phyloP scores from a whole-genome alignment of 2,797 vertebrate species.

The Scomberomorus guttatus region DNA sequence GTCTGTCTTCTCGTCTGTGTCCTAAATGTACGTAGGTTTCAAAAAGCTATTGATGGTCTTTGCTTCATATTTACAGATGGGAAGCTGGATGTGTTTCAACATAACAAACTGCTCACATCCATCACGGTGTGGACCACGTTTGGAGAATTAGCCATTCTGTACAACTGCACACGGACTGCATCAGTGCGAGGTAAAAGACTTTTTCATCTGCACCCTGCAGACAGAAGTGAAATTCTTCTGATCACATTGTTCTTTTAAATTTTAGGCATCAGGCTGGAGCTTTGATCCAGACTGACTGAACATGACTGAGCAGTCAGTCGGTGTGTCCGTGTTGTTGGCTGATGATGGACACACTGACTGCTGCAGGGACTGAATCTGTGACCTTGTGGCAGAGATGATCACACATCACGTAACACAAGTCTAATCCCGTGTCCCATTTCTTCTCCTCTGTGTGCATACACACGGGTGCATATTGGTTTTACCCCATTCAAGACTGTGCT shows the following conservation, averaged over 20 bases:
- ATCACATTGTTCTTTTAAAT: not conserved
- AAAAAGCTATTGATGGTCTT: constrained; percentile 52
- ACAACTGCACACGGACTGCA: constrained; percentile 95
- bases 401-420: not conserved
- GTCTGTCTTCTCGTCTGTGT: constrained; percentile 10
- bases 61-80: constrained; percentile 86
- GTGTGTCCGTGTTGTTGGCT: not conserved
- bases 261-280: not conserved
- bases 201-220: too few relatives aligned
- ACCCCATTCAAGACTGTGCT: not conserved
- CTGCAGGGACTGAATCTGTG: not conserved
- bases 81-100: constrained; percentile 93
- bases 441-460: too few relatives aligned
- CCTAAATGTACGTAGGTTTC: constrained; percentile 2
- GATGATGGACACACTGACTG: not conserved
- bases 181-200: constrained; percentile 91
- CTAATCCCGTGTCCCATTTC: not conserved
- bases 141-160: constrained; percentile 94
- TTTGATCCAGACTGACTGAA: not conserved
- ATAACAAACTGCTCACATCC: constrained; percentile 90
- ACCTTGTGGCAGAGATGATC: not conserved
- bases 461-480: too few relatives aligned
- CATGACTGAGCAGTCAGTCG: not conserved
- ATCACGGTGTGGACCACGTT: constrained; percentile 93
- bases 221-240: not conserved